Evolutionary conservation across 23 tunicate species (phyloP), one percentile per base, ranked within the genome.

Genomic region (Halocynthia roretzi): DNA sequence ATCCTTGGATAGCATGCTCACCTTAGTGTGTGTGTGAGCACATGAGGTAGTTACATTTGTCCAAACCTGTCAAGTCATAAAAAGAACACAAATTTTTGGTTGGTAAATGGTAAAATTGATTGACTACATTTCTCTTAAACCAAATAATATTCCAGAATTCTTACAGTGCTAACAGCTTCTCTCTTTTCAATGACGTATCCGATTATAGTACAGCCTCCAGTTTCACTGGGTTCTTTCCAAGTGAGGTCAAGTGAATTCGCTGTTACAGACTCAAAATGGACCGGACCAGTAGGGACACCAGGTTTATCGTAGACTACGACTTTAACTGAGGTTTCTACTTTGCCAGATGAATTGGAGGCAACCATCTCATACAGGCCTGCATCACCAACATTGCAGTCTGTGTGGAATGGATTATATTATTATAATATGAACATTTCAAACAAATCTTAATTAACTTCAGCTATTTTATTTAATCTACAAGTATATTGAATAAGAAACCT

Each of bases 291-390:
- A 12, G 98, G 98, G 5, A 82, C 81, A 6, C 95, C 87, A n/a
- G 99, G 99, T 53, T 94, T 94, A 75, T 88, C 99, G 50, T 80
- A 86, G 8, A 94, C 91, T 21, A 94, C 91, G 19, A 94, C 82
- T 50, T 82, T 67, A 11, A 94, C 91, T 7, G 90, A 79, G 8
- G 67, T 72, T 8, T 72, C 87, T 51, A 66, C 80, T 51, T 62
- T 72, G 22, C 90, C 84, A 21, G 75, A 69, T 8, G 63, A 6
- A 60, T 88, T 94, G 63, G 81, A 54, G 0, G 71, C 90, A 2
- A 56, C 62, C 7, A 94, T 61, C 49, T 84, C 62, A 71, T 94
- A 94, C 8, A 54, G 72, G 7, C 96, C 99, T n/a, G 91, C 95
- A 74, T 94, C 99, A 5, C 89, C 99, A 58, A 73, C 84, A 10